phyloP scores from a whole-genome alignment of 92 coral and sea anemone species.

The Galaxea fascicularis region DNA sequence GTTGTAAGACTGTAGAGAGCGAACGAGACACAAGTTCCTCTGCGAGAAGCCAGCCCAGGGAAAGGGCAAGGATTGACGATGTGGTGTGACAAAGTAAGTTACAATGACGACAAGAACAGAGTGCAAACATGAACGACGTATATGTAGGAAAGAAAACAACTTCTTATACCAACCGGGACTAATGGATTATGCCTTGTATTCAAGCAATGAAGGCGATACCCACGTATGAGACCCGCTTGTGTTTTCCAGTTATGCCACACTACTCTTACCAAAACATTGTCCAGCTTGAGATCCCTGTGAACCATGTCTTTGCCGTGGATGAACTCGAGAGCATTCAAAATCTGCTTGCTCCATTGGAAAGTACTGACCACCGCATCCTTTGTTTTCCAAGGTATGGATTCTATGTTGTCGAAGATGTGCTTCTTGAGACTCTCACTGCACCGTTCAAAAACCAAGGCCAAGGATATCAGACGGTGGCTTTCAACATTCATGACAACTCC shows the following conservation, averaged over 20 bases:
- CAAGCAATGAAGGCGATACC: not conserved
- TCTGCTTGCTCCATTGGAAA: slow-evolving; percentile 16
- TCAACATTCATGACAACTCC: slow-evolving; percentile 24
- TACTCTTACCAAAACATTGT: slow-evolving; percentile 26
- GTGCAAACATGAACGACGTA: too few relatives aligned
- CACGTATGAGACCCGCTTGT: not conserved
- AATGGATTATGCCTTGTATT: too few relatives aligned
- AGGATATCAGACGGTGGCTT: not conserved
- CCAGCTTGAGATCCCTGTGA: slow-evolving; percentile 44
- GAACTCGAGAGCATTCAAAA: slow-evolving; percentile 31
- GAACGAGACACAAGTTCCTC: too few relatives aligned
- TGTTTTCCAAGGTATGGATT: slow-evolving; percentile 23
- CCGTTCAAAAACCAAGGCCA: slow-evolving; percentile 24
- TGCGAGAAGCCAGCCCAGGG: too few relatives aligned
- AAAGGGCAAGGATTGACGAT: too few relatives aligned
- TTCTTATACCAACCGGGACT: too few relatives aligned
- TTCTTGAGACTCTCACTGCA: slow-evolving; percentile 22
- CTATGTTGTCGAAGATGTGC: slow-evolving; percentile 18
- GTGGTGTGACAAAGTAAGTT: too few relatives aligned
- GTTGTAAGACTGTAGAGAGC: too few relatives aligned
- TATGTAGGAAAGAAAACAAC: too few relatives aligned
- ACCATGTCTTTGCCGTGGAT: slow-evolving; percentile 19
- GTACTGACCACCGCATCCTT: slow-evolving; percentile 1
- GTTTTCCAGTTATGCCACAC: too few relatives aligned
- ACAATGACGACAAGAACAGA: too few relatives aligned